Conservation (phyloP, 1,140 invertebrate species). For the Onthophagus taurus region DNA sequence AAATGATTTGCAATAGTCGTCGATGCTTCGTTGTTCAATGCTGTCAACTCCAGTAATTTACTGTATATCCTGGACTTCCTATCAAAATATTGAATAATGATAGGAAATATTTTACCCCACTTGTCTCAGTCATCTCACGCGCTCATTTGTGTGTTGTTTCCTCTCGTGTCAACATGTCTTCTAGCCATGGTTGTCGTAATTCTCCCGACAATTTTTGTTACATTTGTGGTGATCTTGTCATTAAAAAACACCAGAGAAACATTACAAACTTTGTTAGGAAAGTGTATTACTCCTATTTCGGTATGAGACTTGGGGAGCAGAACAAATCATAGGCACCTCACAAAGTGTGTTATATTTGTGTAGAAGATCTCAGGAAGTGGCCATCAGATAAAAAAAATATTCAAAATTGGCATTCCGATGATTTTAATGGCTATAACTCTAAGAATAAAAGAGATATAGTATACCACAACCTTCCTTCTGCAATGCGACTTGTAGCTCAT, state of each 20-base stretch:
- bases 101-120: too few species aligned
- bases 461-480: not conserved
- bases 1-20: too few species aligned
- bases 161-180: not conserved
- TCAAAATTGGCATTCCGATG: not conserved
- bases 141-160: not conserved
- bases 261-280: constrained; percentile 1
- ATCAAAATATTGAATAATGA: too few species aligned
- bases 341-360: constrained; percentile 1
- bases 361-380: constrained; percentile 1
- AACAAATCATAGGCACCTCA: too few species aligned
- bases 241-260: constrained; percentile 1
- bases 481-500: constrained; percentile 1
- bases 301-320: not conserved
- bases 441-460: not conserved
- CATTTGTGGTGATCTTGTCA: not conserved
- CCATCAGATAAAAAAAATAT: not conserved
- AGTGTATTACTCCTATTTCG: constrained; percentile 1
- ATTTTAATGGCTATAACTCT: not conserved
- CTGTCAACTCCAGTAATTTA: too few species aligned
- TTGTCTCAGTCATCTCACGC: too few species aligned
- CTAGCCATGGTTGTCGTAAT: too few species aligned
- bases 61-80: too few species aligned
- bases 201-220: too few species aligned
- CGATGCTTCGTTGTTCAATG: too few species aligned